A percentile compares a stretch with the other conserved stretches of the same genome.
Evolutionary conservation across 2,888 invertebrate genomes (phyloP).

Genomic region (Aphrophora alni): DNA sequence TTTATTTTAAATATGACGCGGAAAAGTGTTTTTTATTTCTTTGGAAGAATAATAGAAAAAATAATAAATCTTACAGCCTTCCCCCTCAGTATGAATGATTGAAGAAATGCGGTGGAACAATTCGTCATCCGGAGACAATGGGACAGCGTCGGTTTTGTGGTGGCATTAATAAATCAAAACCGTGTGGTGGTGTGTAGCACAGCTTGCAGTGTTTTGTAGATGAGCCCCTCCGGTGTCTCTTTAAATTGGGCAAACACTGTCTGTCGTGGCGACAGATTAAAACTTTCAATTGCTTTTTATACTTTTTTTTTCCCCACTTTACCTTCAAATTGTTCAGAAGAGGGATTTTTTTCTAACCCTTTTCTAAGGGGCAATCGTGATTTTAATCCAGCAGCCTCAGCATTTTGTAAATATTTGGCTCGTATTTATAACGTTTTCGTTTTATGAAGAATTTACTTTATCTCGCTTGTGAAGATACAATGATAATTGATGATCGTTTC

Average conservation of each 20-base stretch:
- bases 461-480: no score
- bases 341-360: conserved; percentile 1
- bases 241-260: no score
- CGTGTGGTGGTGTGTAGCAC: neutral
- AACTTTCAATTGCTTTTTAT: neutral
- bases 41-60: neutral
- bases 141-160: neutral
- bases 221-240: neutral
- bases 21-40: neutral
- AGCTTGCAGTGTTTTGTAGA: neutral
- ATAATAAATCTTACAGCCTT: neutral
- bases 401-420: neutral
- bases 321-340: neutral
- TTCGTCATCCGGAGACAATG: neutral
- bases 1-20: neutral
- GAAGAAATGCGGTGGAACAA: neutral
- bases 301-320: conserved; percentile 18
- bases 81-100: neutral
- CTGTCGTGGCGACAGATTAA: neutral
- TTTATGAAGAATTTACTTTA: neutral
- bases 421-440: no score
- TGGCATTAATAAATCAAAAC: conserved; percentile 16
- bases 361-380: no score
- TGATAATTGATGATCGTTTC: no score
- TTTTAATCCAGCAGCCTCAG: no score